Conservation (phyloP, 1,140 invertebrate genomes). For the Cyclina sinensis region DNA sequence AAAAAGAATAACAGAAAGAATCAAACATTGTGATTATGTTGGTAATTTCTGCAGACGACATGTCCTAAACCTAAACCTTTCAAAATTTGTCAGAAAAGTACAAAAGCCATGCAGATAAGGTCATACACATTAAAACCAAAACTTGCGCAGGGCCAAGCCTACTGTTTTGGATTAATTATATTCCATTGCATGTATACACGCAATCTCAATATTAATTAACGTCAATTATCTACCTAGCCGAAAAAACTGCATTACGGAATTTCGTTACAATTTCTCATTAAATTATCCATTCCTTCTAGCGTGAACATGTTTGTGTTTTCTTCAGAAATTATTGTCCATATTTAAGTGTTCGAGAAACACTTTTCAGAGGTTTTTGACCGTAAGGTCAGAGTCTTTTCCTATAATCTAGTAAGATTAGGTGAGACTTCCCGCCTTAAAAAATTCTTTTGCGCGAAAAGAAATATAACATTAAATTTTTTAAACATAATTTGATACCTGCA, state of each 20-base stretch:
- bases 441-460: background rate
- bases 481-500: background rate
- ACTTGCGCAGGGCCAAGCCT: too few relatives aligned
- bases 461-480: background rate
- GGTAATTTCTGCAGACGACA: too few relatives aligned
- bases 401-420: background rate
- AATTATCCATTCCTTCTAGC: background rate
- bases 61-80: too few relatives aligned
- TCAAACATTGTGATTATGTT: too few relatives aligned
- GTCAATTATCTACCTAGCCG: background rate
- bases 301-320: background rate
- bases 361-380: background rate
- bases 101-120: too few relatives aligned
- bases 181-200: too few relatives aligned
- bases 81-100: too few relatives aligned
- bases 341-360: background rate
- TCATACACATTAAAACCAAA: too few relatives aligned
- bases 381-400: background rate
- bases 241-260: background rate
- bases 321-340: background rate
- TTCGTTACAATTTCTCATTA: background rate
- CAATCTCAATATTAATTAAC: slow-evolving; percentile 28
- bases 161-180: too few relatives aligned
- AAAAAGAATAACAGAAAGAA: too few relatives aligned
- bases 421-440: background rate